Conservation (phyloP, 2,888 invertebrate genomes). For the Notodonta dromedarius region DNA sequence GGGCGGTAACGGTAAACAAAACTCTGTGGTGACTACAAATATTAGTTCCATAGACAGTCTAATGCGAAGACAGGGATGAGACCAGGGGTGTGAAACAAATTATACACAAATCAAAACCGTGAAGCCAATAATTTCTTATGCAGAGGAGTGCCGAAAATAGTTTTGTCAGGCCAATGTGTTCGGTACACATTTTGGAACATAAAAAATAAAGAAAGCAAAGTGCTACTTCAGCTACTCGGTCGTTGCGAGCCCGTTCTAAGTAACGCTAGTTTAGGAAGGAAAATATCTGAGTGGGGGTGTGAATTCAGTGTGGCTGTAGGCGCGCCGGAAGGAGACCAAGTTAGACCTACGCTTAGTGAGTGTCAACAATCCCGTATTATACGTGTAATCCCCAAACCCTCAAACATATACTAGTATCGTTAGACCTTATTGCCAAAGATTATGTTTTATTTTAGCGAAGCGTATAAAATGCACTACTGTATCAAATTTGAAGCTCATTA, state of each 20-base stretch:
- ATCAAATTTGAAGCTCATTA: conserved; percentile 11
- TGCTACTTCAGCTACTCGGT: conserved; percentile 43
- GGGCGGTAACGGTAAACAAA: conserved; percentile 33
- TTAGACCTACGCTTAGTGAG: conserved; percentile 40
- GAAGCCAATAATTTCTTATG: conserved; percentile 40
- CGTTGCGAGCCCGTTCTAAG: conserved; percentile 26
- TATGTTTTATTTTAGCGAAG: conserved; percentile 42
- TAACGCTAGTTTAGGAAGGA: conserved; percentile 30
- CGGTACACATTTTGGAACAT: conserved; percentile 34
- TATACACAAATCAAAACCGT: conserved; percentile 42
- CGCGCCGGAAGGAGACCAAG: conserved; percentile 40
- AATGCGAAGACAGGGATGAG: conserved; percentile 32
- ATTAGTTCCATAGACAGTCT: conserved; percentile 30
- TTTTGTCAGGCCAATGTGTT: conserved; percentile 41
- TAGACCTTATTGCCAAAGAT: conserved; percentile 58
- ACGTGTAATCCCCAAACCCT: conserved; percentile 40
- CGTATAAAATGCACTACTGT: conserved; percentile 10
- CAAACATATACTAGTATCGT: conserved; percentile 53
- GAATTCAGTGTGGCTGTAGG: conserved; percentile 27
- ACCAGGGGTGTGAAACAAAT: conserved; percentile 35
- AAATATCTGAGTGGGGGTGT: conserved; percentile 29
- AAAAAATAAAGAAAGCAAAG: conserved; percentile 56
- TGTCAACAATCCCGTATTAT: conserved; percentile 20
- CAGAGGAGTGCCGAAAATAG: conserved; percentile 36
- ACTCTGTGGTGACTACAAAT: conserved; percentile 38